These are phyloP conservation scores for Drosophila stalkeri DNA, from an alignment of 2,888 invertebrate genomes.

Conservation along the genomic window DNA sequence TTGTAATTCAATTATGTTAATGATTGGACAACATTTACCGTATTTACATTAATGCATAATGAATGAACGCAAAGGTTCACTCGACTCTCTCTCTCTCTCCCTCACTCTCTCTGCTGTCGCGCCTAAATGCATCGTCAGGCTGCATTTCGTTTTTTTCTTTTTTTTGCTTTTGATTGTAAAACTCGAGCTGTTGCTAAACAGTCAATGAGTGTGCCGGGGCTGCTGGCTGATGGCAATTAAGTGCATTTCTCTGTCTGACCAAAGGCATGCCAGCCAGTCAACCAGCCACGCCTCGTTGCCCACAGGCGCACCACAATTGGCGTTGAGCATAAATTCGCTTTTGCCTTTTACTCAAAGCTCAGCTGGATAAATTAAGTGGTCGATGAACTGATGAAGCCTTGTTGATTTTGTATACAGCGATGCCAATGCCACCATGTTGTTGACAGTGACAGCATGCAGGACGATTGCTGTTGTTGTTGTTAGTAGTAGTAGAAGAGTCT, in stretches of 20 bases:
- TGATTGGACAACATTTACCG: slow-evolving; percentile 85
- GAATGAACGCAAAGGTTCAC: slow-evolving; percentile 71
- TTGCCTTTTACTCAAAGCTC: slow-evolving; percentile 79
- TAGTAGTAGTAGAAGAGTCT: not conserved
- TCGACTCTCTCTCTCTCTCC: not conserved
- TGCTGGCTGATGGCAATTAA: slow-evolving; percentile 73
- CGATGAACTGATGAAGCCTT: slow-evolving; percentile 83
- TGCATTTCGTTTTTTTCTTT: slow-evolving; percentile 54
- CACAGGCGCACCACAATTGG: slow-evolving; percentile 30
- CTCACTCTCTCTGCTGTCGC: slow-evolving; percentile 2
- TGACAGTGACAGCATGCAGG: slow-evolving; percentile 68
- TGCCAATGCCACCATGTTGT: slow-evolving; percentile 62
- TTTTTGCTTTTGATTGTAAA: slow-evolving; percentile 54
- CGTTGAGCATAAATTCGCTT: slow-evolving; percentile 63
- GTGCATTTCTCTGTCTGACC: slow-evolving; percentile 82
- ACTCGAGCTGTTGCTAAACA: slow-evolving; percentile 44
- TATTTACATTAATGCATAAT: slow-evolving; percentile 85
- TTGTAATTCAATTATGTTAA: slow-evolving; percentile 85
- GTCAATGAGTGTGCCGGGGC: slow-evolving; percentile 20
- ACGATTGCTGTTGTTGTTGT: slow-evolving; percentile 20
- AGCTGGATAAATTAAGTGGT: slow-evolving; percentile 83
- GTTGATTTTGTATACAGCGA: slow-evolving; percentile 80
- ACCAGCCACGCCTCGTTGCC: slow-evolving; percentile 30
- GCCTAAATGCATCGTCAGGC: slow-evolving; percentile 63
- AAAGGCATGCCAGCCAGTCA: slow-evolving; percentile 61